phyloP scores from a whole-genome alignment of 1,140 invertebrate genomes.

The Myzus persicae region DNA sequence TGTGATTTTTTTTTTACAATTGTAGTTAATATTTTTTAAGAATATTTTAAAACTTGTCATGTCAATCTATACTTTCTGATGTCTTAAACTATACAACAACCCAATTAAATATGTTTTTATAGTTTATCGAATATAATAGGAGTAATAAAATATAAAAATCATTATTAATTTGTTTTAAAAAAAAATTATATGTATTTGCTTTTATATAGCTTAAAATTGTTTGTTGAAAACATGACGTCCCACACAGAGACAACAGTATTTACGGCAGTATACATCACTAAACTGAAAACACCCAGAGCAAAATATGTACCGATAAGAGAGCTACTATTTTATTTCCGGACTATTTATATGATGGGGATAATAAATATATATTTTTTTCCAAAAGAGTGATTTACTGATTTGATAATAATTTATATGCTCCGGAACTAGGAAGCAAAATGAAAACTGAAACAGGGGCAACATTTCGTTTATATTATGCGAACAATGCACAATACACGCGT shows the following conservation, averaged over 20 bases:
- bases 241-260: background rate
- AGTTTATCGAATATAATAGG: background rate
- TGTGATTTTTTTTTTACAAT: no score
- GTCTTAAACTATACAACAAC: background rate
- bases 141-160: background rate
- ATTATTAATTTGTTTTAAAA: background rate
- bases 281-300: background rate
- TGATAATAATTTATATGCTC: background rate
- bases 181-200: background rate
- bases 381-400: background rate
- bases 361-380: background rate
- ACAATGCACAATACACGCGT: background rate
- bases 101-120: background rate
- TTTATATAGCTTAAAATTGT: background rate
- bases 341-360: background rate
- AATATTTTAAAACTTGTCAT: no score
- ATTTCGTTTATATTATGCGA: background rate
- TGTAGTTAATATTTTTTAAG: background rate
- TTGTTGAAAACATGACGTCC: background rate
- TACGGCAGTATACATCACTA: background rate
- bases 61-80: background rate
- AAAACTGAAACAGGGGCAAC: background rate
- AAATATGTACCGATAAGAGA: conserved; percentile 10
- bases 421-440: background rate
- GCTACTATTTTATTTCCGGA: background rate